Evolutionary conservation across 2,113 vertebrate species (phyloP), one percentile per base, ranked within the genome.

Genomic region (Aplodontia rufa): DNA sequence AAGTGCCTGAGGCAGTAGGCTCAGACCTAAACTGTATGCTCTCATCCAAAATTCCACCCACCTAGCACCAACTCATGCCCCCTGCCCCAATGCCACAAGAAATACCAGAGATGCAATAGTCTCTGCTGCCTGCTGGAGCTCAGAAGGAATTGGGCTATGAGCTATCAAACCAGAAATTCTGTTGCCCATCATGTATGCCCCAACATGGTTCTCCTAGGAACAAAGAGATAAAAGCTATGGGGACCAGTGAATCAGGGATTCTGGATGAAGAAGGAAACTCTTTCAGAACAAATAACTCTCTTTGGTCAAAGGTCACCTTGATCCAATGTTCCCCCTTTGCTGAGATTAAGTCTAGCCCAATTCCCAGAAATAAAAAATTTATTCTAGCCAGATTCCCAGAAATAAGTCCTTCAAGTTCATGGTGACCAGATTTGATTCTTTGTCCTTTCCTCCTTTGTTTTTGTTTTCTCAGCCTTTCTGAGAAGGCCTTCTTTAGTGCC

Each of bases 311-410:
- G 40, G 30, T 68, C 28, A 35, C n/a, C 45, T 85, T 94, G 68
- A 91, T 37, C 35, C 45, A 51, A 6, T 35, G 3, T 11, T 53
- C 53, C 40, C 26, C 22, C 58, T 90, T 72, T 35, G 45, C 66
- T 95, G 51, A 90, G 51, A 76, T 62, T 75, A 37, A 75, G n/a
- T 83, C 45, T 6, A 72, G 19, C 19, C 35, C 19, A 32, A 79
- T 85, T 86, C 74, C 47, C 62, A 82, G 92, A 80, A 92, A 72
- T 60, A 64, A 22, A 28, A 83, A 28, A 66, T 81, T 60, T 81
- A 32, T 78, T 72, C 49, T 11, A 80, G 64, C 49, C 26, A 40
- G 4, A 72, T 84, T 71, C 71, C 22, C 89, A n/a, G 78, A 80
- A 87, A 32, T 58, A 53, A 66, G 66, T 37, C 71, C 64, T 90